Evolutionary conservation across 2,113 vertebrate genomes (phyloP).

Genomic region (Scomber colias): DNA sequence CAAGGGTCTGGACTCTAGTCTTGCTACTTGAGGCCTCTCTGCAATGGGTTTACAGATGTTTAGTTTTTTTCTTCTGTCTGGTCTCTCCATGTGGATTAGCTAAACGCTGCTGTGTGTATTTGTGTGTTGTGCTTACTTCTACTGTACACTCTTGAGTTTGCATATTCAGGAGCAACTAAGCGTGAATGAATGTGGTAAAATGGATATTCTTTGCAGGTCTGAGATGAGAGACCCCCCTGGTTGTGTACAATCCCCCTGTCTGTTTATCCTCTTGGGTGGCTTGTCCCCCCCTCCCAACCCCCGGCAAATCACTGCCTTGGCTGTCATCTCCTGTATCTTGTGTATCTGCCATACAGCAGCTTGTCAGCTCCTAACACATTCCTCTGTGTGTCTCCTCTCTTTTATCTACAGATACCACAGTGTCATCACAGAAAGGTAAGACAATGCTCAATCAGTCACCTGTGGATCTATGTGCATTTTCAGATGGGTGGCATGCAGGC

Average conservation of each 20-base stretch:
- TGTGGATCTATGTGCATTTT: conserved; percentile 41
- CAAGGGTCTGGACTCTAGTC: conserved; percentile 50
- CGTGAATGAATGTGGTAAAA: not conserved
- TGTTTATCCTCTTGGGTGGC: conserved; percentile 47
- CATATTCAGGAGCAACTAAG: conserved; percentile 1
- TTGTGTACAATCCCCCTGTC: conserved; percentile 20
- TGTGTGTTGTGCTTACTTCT: not conserved
- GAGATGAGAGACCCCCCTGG: conserved; percentile 51
- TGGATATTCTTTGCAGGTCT: conserved; percentile 26
- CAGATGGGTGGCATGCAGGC: conserved; percentile 6
- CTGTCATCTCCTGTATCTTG: conserved; percentile 57
- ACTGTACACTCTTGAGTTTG: conserved; percentile 1
- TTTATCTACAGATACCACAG: conserved; percentile 75
- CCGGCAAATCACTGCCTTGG: conserved; percentile 18
- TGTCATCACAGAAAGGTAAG: conserved; percentile 85
- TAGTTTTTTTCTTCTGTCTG: conserved; percentile 3
- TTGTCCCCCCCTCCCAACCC: conserved; percentile 41
- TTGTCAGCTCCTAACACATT: conserved; percentile 61
- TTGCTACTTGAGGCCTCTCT: conserved; percentile 36
- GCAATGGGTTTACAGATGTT: conserved; percentile 17
- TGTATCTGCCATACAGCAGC: conserved; percentile 29
- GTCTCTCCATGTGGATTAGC: conserved; percentile 2
- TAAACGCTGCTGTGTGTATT: conserved; percentile 27
- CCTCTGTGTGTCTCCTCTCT: conserved; percentile 59
- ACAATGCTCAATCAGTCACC: conserved; percentile 47